phyloP scores from a whole-genome alignment of 2,888 invertebrate genomes.

The Oasisia sp. region DNA sequence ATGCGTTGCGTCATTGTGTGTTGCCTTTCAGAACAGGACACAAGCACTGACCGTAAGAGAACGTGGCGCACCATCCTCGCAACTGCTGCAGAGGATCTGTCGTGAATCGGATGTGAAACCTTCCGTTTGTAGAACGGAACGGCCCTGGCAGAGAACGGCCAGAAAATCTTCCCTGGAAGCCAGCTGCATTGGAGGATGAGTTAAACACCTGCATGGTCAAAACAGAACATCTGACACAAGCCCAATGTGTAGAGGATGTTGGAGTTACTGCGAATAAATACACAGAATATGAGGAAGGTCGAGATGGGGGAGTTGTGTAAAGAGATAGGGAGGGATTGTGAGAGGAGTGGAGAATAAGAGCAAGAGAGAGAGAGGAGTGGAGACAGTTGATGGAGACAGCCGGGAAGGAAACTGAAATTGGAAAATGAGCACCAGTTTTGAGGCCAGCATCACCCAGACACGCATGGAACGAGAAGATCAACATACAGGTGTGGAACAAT shows the following conservation, averaged over 20 bases:
- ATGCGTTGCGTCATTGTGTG: too few species aligned
- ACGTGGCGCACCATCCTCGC: not conserved
- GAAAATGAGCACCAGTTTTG: too few species aligned
- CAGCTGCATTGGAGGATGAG: not conserved
- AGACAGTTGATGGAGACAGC: too few species aligned
- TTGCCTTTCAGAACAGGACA: not conserved
- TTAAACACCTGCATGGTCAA: not conserved
- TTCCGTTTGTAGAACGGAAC: not conserved
- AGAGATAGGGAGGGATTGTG: too few species aligned
- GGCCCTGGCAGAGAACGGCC: not conserved
- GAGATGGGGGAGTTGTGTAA: too few species aligned
- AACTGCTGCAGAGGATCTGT: not conserved
- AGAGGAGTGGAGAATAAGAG: too few species aligned
- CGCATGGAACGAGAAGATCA: not conserved
- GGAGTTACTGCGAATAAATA: not conserved
- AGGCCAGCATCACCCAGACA: too few species aligned
- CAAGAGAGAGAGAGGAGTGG: too few species aligned
- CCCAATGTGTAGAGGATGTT: not conserved
- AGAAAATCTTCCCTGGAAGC: not conserved
- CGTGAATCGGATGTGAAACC: not conserved
- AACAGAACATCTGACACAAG: not conserved
- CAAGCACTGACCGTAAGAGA: not conserved
- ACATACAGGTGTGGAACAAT: not conserved
- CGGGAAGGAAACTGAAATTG: too few species aligned
- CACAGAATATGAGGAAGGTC: too few species aligned